A percentile compares a stretch with the other conserved stretches of the same genome.
phyloP scores from a whole-genome alignment of 2,888 invertebrate species.

The Esperia sulphurella region DNA sequence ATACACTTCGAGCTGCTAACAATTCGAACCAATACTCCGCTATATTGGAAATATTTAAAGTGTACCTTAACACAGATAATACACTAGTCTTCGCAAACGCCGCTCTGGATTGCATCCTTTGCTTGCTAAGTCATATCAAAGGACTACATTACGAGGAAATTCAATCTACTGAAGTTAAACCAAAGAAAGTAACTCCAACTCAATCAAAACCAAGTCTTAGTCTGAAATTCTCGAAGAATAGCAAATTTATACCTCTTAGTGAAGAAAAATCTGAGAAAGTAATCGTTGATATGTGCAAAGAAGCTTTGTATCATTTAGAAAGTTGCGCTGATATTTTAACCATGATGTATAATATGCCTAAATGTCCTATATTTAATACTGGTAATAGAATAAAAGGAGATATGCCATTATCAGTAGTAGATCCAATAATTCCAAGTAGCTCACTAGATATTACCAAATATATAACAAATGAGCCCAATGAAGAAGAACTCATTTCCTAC shows the following conservation, averaged over 20 bases:
- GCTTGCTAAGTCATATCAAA: conserved; percentile 87
- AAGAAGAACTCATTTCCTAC: conserved; percentile 83
- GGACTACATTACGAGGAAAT: conserved; percentile 82
- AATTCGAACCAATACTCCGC: conserved; percentile 86
- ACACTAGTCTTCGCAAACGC: conserved; percentile 96
- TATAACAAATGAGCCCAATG: conserved; percentile 82
- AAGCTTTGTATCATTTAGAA: conserved; percentile 91
- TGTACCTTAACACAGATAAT: conserved; percentile 95
- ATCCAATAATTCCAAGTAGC: conserved; percentile 88
- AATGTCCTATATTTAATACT: conserved; percentile 94
- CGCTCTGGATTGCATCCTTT: conserved; percentile 95
- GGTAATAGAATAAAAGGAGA: conserved; percentile 90
- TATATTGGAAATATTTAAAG: conserved; percentile 94
- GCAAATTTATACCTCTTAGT: conserved; percentile 67
- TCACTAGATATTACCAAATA: conserved; percentile 84
- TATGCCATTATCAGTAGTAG: conserved; percentile 88
- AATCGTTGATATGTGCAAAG: conserved; percentile 82
- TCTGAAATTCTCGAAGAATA: conserved; percentile 68
- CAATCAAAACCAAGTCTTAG: conserved; percentile 61
- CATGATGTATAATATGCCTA: conserved; percentile 96
- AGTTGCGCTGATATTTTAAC: conserved; percentile 92
- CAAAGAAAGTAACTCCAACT: conserved; percentile 48
- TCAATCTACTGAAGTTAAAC: conserved; percentile 64
- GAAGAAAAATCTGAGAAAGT: conserved; percentile 72
- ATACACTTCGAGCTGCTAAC: conserved; percentile 92